phyloP scores from a whole-genome alignment of 2,888 invertebrate species.

The Leucophenga maculata region DNA sequence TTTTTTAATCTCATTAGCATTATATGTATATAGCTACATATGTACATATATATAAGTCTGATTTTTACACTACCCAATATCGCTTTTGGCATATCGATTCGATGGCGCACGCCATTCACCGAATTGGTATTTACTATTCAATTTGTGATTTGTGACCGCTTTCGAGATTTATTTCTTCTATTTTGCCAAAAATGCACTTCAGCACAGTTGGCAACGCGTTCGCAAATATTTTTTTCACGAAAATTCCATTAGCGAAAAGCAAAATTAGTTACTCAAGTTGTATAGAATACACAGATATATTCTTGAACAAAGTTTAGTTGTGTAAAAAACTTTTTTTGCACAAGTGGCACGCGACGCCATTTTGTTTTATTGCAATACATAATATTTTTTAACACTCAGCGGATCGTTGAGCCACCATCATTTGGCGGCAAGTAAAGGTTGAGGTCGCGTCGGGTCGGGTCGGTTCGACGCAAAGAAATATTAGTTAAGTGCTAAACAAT shows the following conservation, averaged over 20 bases:
- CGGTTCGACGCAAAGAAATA: too few species aligned
- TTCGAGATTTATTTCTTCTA: background rate
- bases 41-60: too few species aligned
- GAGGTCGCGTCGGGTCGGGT: too few species aligned
- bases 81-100: too few species aligned
- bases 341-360: constrained; percentile 6
- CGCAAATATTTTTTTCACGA: background rate
- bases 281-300: background rate
- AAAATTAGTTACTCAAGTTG: background rate
- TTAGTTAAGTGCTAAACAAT: background rate
- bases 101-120: too few species aligned
- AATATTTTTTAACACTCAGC: too few species aligned
- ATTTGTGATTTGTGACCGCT: background rate
- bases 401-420: too few species aligned
- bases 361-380: background rate
- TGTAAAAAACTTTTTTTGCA: background rate
- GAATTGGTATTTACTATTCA: background rate
- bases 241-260: constrained; percentile 13
- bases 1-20: background rate
- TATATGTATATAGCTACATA: background rate
- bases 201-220: constrained; percentile 10
- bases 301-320: constrained; percentile 7
- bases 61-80: too few species aligned
- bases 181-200: constrained; percentile 19
- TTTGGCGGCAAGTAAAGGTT: too few species aligned